Evolutionary conservation across 1,140 invertebrate species (phyloP).

Genomic region (Drosophila teissieri): DNA sequence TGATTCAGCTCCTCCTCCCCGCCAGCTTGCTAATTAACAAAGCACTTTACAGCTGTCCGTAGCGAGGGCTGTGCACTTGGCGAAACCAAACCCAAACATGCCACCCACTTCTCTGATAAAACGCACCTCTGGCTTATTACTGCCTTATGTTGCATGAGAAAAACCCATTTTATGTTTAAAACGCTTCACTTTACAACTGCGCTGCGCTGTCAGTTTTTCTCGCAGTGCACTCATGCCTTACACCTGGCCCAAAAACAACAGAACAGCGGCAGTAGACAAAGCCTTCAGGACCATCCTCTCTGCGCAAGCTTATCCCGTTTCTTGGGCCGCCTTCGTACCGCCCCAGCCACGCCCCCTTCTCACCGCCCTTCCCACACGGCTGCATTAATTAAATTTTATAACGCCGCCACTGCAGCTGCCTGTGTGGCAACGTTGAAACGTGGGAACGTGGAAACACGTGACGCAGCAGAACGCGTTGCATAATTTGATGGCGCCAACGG

Average conservation of each 20-base stretch:
- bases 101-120: too few relatives aligned
- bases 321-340: conserved; percentile 20
- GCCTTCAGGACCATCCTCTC: conserved; percentile 44
- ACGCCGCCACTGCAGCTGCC: conserved; percentile 50
- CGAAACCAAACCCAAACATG: too few relatives aligned
- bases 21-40: conserved; percentile 81
- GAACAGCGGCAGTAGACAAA: conserved; percentile 30
- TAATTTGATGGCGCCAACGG: conserved; percentile 62
- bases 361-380: conserved; percentile 4
- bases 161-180: too few relatives aligned
- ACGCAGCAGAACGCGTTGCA: conserved; percentile 69
- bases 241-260: conserved; percentile 50
- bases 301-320: conserved; percentile 35
- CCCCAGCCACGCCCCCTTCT: background rate
- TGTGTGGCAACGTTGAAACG: conserved; percentile 20
- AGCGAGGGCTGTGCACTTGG: background rate
- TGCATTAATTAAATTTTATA: conserved; percentile 80
- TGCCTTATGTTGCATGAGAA: too few relatives aligned
- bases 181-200: too few relatives aligned
- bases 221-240: conserved; percentile 7
- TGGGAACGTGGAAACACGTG: conserved; percentile 55
- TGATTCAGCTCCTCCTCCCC: conserved; percentile 3
- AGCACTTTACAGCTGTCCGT: conserved; percentile 71
- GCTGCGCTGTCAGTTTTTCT: background rate
- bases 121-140: too few relatives aligned